These are phyloP conservation scores for Cerceris ruficornis DNA, from an alignment of 2,888 invertebrate genomes.

Conservation along the genomic window DNA sequence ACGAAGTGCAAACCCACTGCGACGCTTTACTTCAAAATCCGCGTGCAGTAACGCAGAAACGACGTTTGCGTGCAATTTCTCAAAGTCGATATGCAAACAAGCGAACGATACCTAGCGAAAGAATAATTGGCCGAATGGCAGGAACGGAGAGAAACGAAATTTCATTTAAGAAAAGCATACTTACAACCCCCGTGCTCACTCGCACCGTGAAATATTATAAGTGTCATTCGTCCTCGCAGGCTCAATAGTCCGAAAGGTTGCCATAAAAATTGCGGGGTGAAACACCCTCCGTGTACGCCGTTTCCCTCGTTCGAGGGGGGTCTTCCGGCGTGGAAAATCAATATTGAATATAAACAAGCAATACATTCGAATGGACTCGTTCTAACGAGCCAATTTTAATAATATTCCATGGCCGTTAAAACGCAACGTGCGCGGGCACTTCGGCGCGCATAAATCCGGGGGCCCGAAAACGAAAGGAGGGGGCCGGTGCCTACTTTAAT, in stretches of 20 bases:
- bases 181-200: background rate
- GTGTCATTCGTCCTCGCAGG: conserved; percentile 32
- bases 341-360: conserved; percentile 52
- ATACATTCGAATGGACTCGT: conserved; percentile 31
- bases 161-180: background rate
- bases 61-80: too few species aligned
- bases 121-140: too few species aligned
- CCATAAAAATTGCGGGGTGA: conserved; percentile 41
- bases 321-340: conserved; percentile 30
- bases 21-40: too few species aligned
- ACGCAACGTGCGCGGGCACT: background rate
- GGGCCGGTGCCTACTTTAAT: background rate
- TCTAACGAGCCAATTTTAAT: conserved; percentile 45
- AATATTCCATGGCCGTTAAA: background rate
- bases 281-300: conserved; percentile 12
- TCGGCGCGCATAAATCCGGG: background rate
- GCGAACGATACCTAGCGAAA: too few species aligned
- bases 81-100: too few species aligned
- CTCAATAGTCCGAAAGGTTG: conserved; percentile 46
- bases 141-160: background rate
- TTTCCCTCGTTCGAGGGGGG: conserved; percentile 14
- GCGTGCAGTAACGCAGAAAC: too few species aligned
- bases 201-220: conserved; percentile 42
- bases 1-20: too few species aligned
- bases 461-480: background rate